Percentiles rank a stretch among this genome's conserved stretches.
These are phyloP conservation scores for Probosciger aterrimus DNA, from an alignment of 2,113 vertebrate species.

Conservation along the genomic window DNA sequence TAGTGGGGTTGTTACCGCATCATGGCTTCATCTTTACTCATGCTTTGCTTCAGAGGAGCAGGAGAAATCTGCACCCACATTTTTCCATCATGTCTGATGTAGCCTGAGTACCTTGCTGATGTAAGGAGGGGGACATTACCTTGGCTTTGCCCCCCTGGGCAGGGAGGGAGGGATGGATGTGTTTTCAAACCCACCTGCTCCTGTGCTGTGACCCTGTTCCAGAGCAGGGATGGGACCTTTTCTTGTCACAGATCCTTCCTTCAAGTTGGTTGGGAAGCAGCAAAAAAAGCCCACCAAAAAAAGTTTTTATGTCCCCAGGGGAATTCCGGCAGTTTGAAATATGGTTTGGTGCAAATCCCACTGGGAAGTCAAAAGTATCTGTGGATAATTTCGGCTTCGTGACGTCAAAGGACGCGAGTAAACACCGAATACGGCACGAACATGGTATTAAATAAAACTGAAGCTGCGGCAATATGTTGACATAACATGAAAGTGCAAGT, in stretches of 20 bases:
- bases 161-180: neutral
- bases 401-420: neutral
- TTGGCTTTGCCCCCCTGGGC: neutral
- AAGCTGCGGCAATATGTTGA: neutral
- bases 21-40: neutral
- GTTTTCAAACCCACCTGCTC: accelerated
- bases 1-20: neutral
- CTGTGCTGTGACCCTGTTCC: neutral
- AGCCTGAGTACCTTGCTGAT: neutral
- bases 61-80: accelerated
- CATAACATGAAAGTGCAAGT: neutral
- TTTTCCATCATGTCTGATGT: accelerated
- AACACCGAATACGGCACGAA: accelerated
- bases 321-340: neutral
- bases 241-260: neutral
- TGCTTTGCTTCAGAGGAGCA: neutral
- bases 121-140: neutral
- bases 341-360: neutral
- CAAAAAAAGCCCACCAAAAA: neutral
- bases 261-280: neutral
- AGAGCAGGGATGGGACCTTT: neutral
- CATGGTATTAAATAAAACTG: neutral
- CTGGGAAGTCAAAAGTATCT: neutral
- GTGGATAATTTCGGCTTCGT: accelerated
- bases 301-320: neutral